Evolutionary conservation across 2,888 invertebrate species (phyloP).

Genomic region (Rhopalosiphum nymphaeae): DNA sequence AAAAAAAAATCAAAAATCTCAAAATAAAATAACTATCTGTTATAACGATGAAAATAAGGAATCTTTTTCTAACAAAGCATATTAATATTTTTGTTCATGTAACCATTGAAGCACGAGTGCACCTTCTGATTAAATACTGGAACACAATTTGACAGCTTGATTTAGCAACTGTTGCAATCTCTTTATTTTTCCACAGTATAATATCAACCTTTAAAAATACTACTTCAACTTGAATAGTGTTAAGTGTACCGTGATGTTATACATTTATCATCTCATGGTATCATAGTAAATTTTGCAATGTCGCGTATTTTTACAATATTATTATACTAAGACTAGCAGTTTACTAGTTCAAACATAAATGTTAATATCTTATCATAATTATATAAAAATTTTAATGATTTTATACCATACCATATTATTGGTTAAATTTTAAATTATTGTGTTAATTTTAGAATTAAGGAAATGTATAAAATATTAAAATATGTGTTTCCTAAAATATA

Average conservation of each 20-base stretch:
- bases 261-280: background rate
- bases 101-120: background rate
- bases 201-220: background rate
- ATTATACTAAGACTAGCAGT: background rate
- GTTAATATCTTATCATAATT: background rate
- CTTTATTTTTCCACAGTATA: background rate
- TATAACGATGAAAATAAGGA: background rate
- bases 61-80: conserved; percentile 1
- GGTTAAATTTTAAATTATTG: too few species aligned
- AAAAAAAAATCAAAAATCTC: background rate
- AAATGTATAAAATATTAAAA: too few species aligned
- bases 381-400: background rate
- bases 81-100: background rate
- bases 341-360: background rate
- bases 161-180: background rate
- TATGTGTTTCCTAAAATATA: background rate
- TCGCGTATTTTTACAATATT: background rate
- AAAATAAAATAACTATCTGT: background rate
- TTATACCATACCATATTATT: background rate
- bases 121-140: background rate
- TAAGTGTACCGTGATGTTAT: background rate
- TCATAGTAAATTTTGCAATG: background rate
- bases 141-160: background rate
- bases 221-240: background rate
- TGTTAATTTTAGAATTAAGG: too few species aligned